These are phyloP conservation scores for Gila orcuttii DNA, from an alignment of 2,113 vertebrate genomes.

Conservation along the genomic window DNA sequence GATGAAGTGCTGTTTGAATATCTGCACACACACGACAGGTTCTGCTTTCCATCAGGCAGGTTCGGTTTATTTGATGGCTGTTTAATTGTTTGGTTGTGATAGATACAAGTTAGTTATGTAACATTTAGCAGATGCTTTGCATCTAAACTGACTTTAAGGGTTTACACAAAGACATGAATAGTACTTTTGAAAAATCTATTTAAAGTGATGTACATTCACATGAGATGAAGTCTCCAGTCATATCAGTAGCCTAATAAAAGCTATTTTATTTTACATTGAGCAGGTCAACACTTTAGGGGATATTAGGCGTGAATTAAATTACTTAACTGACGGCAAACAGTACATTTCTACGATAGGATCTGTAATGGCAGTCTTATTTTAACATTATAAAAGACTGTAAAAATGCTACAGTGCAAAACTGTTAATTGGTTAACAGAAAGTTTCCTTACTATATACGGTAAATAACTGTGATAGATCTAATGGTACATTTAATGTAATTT, in stretches of 20 bases:
- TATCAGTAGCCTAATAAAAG: background rate
- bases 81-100: background rate
- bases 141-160: background rate
- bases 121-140: background rate
- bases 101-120: background rate
- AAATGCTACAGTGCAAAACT: too few species aligned
- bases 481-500: too few species aligned
- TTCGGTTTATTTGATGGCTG: slow-evolving; percentile 6
- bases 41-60: background rate
- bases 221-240: background rate
- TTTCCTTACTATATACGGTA: too few species aligned
- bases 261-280: background rate
- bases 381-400: too few species aligned
- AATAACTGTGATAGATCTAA: too few species aligned
- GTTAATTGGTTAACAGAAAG: too few species aligned
- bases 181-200: too few species aligned
- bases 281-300: background rate
- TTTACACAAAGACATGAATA: too few species aligned
- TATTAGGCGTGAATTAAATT: background rate
- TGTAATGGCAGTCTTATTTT: background rate
- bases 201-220: too few species aligned
- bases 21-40: background rate
- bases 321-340: background rate
- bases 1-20: background rate
- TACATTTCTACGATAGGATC: background rate